Evolutionary conservation across 2,888 invertebrate genomes (phyloP).

Genomic region (Plagodis pulveraria): DNA sequence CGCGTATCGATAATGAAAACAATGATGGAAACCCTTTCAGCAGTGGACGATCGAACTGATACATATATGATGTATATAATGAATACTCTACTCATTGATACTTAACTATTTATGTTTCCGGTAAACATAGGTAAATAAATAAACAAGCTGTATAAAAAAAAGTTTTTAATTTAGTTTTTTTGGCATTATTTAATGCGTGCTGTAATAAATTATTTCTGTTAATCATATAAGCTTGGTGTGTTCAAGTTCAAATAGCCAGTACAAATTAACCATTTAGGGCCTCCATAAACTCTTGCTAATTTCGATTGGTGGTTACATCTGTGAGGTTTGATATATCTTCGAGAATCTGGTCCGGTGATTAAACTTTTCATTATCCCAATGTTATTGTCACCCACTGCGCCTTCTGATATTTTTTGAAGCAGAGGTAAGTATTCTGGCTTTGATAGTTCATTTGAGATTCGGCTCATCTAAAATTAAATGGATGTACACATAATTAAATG

Average conservation of each 20-base stretch:
- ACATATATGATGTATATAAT: no score
- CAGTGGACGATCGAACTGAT: no score
- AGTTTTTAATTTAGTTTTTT: no score
- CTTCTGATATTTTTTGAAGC: slow-evolving; percentile 68
- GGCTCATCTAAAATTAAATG: slow-evolving; percentile 64
- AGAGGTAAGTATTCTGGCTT: slow-evolving; percentile 71
- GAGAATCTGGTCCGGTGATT: slow-evolving; percentile 64
- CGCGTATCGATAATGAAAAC: no score
- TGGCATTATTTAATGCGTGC: no score
- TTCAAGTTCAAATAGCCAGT: slow-evolving; percentile 77
- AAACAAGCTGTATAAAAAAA: no score
- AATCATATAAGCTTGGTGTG: slow-evolving; percentile 74
- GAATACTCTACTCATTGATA: no score
- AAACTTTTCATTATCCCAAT: slow-evolving; percentile 62
- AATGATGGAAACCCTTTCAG: no score
- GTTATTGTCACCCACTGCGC: slow-evolving; percentile 55
- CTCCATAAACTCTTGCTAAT: slow-evolving; percentile 64
- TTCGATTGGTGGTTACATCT: slow-evolving; percentile 76
- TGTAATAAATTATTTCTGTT: slow-evolving; percentile 21
- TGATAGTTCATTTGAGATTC: slow-evolving; percentile 69
- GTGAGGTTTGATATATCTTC: slow-evolving; percentile 78
- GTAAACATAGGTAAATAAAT: no score
- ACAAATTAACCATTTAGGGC: slow-evolving; percentile 76
- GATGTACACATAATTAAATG: background rate
- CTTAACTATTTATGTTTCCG: no score